Conservation (phyloP, 2,888 invertebrate species). For the Ptilodon capucinus region DNA sequence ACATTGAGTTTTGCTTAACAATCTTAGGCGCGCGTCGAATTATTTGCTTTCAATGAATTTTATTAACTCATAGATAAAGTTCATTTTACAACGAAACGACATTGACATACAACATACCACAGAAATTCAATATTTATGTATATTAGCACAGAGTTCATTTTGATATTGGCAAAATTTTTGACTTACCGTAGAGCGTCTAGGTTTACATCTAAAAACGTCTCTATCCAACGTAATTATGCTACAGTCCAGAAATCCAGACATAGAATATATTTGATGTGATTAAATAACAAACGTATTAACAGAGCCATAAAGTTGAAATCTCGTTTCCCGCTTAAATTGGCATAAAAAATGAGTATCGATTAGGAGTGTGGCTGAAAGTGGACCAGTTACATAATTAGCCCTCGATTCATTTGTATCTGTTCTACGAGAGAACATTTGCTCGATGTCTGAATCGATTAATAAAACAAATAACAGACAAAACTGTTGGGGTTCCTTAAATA, state of each 20-base stretch:
- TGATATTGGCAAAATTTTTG: no score
- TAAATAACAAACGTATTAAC: slow-evolving; percentile 2
- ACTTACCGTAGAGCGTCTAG: no score
- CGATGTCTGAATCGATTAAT: slow-evolving; percentile 54
- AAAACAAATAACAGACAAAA: slow-evolving; percentile 50
- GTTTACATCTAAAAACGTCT: not conserved
- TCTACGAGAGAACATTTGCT: slow-evolving; percentile 53
- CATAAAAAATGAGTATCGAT: slow-evolving; percentile 46
- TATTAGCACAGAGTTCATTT: no score
- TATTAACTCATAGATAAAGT: no score
- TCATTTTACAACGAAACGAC: no score
- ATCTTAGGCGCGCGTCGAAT: no score
- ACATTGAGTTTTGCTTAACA: no score
- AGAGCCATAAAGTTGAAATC: slow-evolving; percentile 19
- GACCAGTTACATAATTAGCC: slow-evolving; percentile 55
- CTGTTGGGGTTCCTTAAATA: slow-evolving; percentile 30
- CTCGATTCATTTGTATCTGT: slow-evolving; percentile 52
- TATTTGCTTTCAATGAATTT: no score
- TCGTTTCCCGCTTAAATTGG: slow-evolving; percentile 34
- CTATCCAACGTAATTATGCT: not conserved
- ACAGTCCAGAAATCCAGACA: not conserved
- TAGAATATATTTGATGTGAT: not conserved
- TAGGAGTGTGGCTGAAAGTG: slow-evolving; percentile 44
- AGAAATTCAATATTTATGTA: no score
- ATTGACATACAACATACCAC: no score